phyloP scores from a whole-genome alignment of 2,113 vertebrate species.

The Scolopax mira region DNA sequence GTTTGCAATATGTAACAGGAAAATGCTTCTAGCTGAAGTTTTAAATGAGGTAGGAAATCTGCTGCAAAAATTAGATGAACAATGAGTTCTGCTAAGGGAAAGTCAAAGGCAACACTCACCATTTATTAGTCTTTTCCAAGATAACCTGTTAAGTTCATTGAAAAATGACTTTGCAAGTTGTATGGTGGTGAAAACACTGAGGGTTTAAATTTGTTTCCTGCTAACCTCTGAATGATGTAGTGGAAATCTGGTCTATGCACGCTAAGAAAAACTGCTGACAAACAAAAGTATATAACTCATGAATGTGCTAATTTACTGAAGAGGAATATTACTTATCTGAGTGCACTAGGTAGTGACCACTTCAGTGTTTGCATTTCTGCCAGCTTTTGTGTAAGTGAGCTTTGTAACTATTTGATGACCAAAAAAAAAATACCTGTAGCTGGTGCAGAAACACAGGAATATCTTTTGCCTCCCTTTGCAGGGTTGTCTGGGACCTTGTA shows the following conservation, averaged over 20 bases:
- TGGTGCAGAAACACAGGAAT: not conserved
- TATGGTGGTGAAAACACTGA: slow-evolving; percentile 3
- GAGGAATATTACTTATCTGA: slow-evolving; percentile 12
- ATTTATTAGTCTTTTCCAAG: slow-evolving; percentile 32
- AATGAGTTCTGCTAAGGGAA: not conserved
- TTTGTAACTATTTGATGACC: not conserved
- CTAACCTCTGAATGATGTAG: slow-evolving; percentile 45
- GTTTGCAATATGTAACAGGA: slow-evolving; percentile 57
- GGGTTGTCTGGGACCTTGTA: not conserved
- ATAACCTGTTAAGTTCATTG: slow-evolving; percentile 29
- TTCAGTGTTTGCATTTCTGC: not conserved
- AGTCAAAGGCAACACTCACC: slow-evolving; percentile 33
- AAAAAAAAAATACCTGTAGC: not conserved
- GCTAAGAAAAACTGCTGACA: slow-evolving; percentile 24
- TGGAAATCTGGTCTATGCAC: not conserved
- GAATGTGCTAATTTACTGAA: slow-evolving; percentile 46
- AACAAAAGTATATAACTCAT: slow-evolving; percentile 11
- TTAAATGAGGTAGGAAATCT: slow-evolving; percentile 26
- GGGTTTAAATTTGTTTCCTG: slow-evolving; percentile 46
- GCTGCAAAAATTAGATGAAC: slow-evolving; percentile 44
- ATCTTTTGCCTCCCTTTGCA: not conserved
- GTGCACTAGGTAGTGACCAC: not conserved
- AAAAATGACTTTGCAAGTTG: slow-evolving; percentile 51
- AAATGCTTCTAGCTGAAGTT: slow-evolving; percentile 26
- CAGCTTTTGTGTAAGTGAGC: not conserved